Percentiles rank a stretch among this genome's conserved stretches.
Conservation (phyloP, 2,113 vertebrate species). For the Urocitellus parryii region DNA sequence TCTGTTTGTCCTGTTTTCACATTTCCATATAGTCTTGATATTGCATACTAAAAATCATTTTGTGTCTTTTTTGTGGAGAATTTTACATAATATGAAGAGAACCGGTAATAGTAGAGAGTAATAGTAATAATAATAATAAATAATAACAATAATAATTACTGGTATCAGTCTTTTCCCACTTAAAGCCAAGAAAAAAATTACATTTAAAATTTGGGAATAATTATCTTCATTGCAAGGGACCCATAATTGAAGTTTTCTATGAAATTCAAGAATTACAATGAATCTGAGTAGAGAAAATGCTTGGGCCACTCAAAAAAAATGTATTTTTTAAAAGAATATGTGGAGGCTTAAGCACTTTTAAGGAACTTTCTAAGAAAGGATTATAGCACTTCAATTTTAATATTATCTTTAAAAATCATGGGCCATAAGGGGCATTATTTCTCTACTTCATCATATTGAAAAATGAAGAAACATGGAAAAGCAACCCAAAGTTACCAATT, state of each 20-base stretch:
- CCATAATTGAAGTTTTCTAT: not conserved
- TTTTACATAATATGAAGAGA: not conserved
- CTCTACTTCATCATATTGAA: not conserved
- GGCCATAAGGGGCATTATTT: not conserved
- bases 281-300: not conserved
- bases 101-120: not conserved
- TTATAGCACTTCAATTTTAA: slow-evolving; percentile 4
- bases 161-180: not conserved
- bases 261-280: not conserved
- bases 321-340: not conserved
- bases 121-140: not conserved
- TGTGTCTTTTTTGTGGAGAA: not conserved
- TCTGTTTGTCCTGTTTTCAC: not conserved
- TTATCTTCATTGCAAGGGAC: not conserved
- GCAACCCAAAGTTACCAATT: not conserved
- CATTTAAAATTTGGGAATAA: slow-evolving; percentile 22
- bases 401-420: not conserved
- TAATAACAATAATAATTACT: not conserved
- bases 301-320: not conserved
- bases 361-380: not conserved
- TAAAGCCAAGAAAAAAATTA: not conserved
- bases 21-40: slow-evolving; percentile 10
- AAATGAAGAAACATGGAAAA: not conserved
- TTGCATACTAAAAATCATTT: not conserved
- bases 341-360: not conserved